Conservation (phyloP, 2,888 invertebrate species). For the Galeopsomyia nigrocyanea region DNA sequence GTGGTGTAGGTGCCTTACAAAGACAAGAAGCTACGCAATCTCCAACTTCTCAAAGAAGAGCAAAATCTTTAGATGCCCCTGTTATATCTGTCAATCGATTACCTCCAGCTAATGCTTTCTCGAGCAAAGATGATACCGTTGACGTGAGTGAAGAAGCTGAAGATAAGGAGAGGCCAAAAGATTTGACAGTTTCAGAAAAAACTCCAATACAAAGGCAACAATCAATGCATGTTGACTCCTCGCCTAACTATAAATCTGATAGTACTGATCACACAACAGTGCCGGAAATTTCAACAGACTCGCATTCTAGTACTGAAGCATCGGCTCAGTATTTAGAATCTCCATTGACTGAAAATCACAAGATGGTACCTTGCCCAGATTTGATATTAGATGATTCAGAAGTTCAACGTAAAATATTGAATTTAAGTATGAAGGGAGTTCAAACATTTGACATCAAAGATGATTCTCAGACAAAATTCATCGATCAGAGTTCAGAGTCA, state of each 20-base stretch:
- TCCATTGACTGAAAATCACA: slow-evolving; percentile 64
- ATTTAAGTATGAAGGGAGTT: slow-evolving; percentile 11
- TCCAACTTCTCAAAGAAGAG: slow-evolving; percentile 81
- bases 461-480: slow-evolving; percentile 60
- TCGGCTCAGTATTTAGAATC: slow-evolving; percentile 65
- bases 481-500: slow-evolving; percentile 62
- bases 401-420: slow-evolving; percentile 27
- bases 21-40: slow-evolving; percentile 84
- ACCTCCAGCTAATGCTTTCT: slow-evolving; percentile 88
- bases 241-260: slow-evolving; percentile 63
- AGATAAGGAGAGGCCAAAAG: slow-evolving; percentile 70
- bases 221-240: slow-evolving; percentile 53
- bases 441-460: slow-evolving; percentile 49
- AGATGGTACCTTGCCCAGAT: slow-evolving; percentile 59
- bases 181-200: slow-evolving; percentile 68
- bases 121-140: slow-evolving; percentile 90
- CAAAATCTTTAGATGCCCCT: slow-evolving; percentile 88
- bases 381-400: slow-evolving; percentile 61
- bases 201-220: slow-evolving; percentile 21
- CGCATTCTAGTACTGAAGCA: slow-evolving; percentile 63
- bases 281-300: slow-evolving; percentile 63
- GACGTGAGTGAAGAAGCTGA: slow-evolving; percentile 77
- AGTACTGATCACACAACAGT: slow-evolving; percentile 63
- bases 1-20: slow-evolving; percentile 81
- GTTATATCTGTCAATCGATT: slow-evolving; percentile 84